phyloP scores from a whole-genome alignment of 1,140 invertebrate species.

The Latrodectus geometricus region DNA sequence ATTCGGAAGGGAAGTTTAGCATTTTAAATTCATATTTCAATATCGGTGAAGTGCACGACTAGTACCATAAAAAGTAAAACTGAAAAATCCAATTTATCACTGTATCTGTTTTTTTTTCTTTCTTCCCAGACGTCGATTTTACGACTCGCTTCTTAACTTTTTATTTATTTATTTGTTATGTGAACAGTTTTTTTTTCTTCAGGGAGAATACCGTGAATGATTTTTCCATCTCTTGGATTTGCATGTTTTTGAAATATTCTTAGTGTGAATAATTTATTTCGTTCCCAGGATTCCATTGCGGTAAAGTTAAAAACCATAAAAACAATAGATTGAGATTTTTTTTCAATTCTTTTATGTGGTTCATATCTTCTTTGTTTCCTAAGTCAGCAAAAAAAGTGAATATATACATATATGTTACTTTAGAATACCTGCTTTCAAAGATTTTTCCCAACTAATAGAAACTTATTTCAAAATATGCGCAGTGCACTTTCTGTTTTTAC shows the following conservation, averaged over 20 bases:
- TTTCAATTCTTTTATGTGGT: no score
- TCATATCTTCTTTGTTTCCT: no score
- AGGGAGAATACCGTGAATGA: neutral
- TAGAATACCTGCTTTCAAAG: no score
- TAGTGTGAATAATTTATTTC: neutral
- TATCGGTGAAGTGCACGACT: neutral
- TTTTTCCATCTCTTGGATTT: neutral
- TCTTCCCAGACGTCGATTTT: conserved; percentile 5
- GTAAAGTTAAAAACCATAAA: neutral
- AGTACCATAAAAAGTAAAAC: neutral
- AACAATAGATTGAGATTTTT: neutral
- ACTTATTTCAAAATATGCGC: no score
- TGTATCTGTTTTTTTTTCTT: conserved; percentile 9
- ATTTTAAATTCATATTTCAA: conserved; percentile 16
- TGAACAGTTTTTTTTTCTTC: neutral
- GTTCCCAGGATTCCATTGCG: neutral
- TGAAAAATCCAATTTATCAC: conserved; percentile 20
- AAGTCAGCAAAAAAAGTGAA: no score
- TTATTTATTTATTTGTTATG: neutral
- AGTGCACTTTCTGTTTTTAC: no score
- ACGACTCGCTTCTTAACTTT: neutral
- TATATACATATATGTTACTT: no score
- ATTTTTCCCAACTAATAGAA: no score
- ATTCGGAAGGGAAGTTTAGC: neutral
- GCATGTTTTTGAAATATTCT: neutral